Evolutionary conservation across 2,113 vertebrate genomes (phyloP).

Genomic region (Poecile atricapillus): DNA sequence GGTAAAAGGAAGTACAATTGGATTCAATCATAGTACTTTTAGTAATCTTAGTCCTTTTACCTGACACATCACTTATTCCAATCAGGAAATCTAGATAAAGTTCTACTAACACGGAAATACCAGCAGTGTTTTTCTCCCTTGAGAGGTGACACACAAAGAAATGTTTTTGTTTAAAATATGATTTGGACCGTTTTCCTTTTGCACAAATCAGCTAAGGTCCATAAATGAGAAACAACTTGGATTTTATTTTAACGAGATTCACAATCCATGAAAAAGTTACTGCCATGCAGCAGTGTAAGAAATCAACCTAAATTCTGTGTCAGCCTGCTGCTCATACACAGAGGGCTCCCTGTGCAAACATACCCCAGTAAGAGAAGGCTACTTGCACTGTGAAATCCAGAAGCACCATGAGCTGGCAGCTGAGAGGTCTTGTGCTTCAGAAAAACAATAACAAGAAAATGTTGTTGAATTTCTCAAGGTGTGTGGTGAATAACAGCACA

Average conservation of each 20-base stretch:
- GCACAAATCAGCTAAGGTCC: not conserved
- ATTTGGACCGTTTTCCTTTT: not conserved
- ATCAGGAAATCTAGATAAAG: conserved; percentile 44
- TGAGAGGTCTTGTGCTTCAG: conserved; percentile 2
- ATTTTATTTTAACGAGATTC: not conserved
- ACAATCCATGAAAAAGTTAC: not conserved
- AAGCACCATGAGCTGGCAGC: not conserved
- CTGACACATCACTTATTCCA: conserved; percentile 4
- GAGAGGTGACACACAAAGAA: not conserved
- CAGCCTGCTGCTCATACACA: not conserved
- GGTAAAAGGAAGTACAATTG: not conserved
- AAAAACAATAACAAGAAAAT: conserved; percentile 1
- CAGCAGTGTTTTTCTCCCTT: not conserved
- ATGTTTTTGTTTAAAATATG: not conserved
- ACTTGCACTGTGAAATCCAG: not conserved
- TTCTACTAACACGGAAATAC: not conserved
- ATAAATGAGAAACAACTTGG: not conserved
- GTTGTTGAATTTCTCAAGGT: not conserved
- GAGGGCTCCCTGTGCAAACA: not conserved
- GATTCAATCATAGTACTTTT: conserved; percentile 29
- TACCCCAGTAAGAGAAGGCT: not conserved
- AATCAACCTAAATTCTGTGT: not conserved
- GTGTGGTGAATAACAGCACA: not conserved
- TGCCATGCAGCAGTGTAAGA: not conserved
- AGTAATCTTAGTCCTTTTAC: not conserved